Percentiles rank a stretch among this genome's conserved stretches.
Conservation (phyloP, 2,888 invertebrate genomes). For the Brachyptera risi region DNA sequence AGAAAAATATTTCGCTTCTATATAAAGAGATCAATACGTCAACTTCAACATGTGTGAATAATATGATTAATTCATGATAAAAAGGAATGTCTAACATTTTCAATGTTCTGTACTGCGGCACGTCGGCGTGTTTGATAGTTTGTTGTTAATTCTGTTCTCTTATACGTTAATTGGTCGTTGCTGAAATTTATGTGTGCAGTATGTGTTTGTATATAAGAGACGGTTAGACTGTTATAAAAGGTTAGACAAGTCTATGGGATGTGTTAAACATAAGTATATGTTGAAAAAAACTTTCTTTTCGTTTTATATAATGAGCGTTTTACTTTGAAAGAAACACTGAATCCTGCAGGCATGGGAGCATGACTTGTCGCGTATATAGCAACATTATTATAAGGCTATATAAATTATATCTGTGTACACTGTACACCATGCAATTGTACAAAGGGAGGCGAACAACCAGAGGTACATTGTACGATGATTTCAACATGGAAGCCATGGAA, state of each 20-base stretch:
- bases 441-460: too few relatives aligned
- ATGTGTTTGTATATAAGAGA: slow-evolving; percentile 17
- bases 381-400: not conserved
- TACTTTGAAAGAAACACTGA: slow-evolving; percentile 6
- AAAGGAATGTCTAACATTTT: slow-evolving; percentile 4
- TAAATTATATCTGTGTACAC: not conserved
- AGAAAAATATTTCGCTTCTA: too few relatives aligned
- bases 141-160: slow-evolving; percentile 20
- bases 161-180: slow-evolving; percentile 23
- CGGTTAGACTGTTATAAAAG: too few relatives aligned
- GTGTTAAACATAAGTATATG: slow-evolving; percentile 25
- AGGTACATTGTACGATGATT: too few relatives aligned
- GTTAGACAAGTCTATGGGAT: slow-evolving; percentile 7
- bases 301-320: slow-evolving; percentile 26
- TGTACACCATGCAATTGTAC: too few relatives aligned
- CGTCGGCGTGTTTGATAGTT: slow-evolving; percentile 1
- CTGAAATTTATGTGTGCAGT: too few relatives aligned
- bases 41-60: too few relatives aligned
- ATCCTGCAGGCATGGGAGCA: not conserved
- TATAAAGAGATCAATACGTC: too few relatives aligned
- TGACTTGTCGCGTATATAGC: too few relatives aligned
- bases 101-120: not conserved
- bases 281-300: slow-evolving; percentile 6
- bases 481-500: too few relatives aligned
- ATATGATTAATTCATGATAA: too few relatives aligned